Base-by-base conservation (phyloP, 2,113 vertebrate species). In the Climacteris rufus region DNA sequence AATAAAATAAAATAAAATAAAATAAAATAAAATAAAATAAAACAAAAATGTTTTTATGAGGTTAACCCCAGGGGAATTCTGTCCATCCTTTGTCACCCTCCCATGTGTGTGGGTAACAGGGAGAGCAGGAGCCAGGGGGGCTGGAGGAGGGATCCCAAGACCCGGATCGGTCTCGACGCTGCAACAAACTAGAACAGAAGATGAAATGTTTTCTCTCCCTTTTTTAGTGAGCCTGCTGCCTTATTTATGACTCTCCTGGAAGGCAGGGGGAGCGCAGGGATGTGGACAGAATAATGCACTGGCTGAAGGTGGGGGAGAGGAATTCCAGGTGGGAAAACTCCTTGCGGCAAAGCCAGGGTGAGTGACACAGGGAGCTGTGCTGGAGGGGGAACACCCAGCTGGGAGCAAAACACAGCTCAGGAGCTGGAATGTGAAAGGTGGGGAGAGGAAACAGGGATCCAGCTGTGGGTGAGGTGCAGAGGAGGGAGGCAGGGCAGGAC, bases 231-330 rank as follows among this genome's bases (percentile, higher is more conserved):
- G 64, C 40, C 45, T 95, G 68, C 39, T 93, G 93, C 66, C 57
- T 94, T 96, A 92, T 97, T 96, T 93, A 96, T 96, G 92, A 89
- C 42, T 71, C 84, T 70, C 18, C 40, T 42, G 49, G 76, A 76
- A 93, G 77, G 52, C 68, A 65, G 53, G 40, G 68, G 86, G 68
- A 92, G 75, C 0, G 0, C 59, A 44, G 79, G 68, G 60, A 78
- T 52, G 91, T 45, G 76, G 71, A 53, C 57, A 88, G 92, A 88
- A 94, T 70, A 76, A 92, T 24, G 17, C 45, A 13, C 64, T 1
- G 39, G 65, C n/a, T 87, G 12, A 78, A 87, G 54, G 56, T 31
- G 28, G 21, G n/a, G 66, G 44, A 47, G 37, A 64, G 27, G 69
- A 81, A 42, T 74, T 63, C 16, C 13, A 8, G 20, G 27, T 31